These are phyloP conservation scores for Rhagophthalmus giganteus DNA, from an alignment of 2,888 invertebrate genomes.

Conservation along the genomic window DNA sequence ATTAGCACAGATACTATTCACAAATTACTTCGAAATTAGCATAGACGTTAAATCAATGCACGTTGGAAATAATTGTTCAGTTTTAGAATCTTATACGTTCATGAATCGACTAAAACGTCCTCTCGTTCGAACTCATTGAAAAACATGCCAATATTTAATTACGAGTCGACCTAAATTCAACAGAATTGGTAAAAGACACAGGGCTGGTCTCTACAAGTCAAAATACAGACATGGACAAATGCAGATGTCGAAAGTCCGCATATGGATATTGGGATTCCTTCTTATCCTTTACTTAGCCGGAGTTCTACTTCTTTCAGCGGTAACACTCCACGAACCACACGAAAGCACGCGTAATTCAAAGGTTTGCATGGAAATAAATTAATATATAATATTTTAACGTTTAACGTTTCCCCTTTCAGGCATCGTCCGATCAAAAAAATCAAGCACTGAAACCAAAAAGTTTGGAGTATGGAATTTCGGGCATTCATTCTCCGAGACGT, in stretches of 20 bases:
- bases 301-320: conserved; percentile 54
- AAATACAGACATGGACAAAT: conserved; percentile 27
- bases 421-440: conserved; percentile 12
- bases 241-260: conserved; percentile 50
- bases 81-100: no score
- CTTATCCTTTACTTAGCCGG: conserved; percentile 54
- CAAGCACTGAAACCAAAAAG: conserved; percentile 31
- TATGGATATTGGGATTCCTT: conserved; percentile 54
- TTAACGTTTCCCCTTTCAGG: conserved; percentile 8
- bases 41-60: no score
- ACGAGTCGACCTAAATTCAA: conserved; percentile 9
- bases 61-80: no score
- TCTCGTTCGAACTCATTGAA: neutral
- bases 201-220: conserved; percentile 18
- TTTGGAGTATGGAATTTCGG: conserved; percentile 46
- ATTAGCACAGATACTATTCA: no score
- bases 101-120: no score
- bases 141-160: neutral
- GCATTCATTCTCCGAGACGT: conserved; percentile 45
- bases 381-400: no score
- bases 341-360: conserved; percentile 32
- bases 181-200: conserved; percentile 26
- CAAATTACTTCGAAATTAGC: no score
- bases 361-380: conserved; percentile 26
- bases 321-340: conserved; percentile 53